Conservation (phyloP, 2,888 invertebrate genomes). For the Euphydryas editha region DNA sequence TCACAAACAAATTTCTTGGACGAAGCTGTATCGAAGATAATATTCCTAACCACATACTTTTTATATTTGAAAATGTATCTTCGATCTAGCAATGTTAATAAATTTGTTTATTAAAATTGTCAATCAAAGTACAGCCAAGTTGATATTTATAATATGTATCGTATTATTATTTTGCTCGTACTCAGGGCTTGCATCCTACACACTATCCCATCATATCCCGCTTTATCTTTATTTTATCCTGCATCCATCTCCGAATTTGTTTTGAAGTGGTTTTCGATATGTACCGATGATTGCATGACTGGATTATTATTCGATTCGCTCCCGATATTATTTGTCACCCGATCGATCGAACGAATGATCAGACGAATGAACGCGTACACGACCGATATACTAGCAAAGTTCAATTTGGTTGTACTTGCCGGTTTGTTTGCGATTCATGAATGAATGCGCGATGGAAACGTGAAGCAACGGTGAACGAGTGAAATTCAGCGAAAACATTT, state of each 20-base stretch:
- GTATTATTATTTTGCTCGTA: constrained; percentile 60
- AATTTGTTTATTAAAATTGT: background rate
- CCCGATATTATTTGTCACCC: constrained; percentile 28
- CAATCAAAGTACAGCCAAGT: constrained; percentile 76
- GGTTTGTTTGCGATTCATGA: constrained; percentile 70
- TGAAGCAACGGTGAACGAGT: constrained; percentile 69
- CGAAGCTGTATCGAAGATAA: constrained; percentile 16
- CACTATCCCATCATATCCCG: constrained; percentile 46
- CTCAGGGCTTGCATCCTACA: constrained; percentile 70
- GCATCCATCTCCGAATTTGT: constrained; percentile 60
- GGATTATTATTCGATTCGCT: constrained; percentile 25
- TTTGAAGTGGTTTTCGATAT: constrained; percentile 53
- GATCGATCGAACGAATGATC: constrained; percentile 45
- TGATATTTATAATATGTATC: constrained; percentile 52
- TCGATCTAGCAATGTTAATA: background rate
- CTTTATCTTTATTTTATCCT: constrained; percentile 56
- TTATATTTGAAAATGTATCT: background rate
- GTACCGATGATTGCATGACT: constrained; percentile 53
- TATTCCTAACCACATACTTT: background rate
- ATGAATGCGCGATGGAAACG: constrained; percentile 54
- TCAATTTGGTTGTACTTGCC: constrained; percentile 79
- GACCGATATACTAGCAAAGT: constrained; percentile 34
- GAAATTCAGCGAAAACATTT: constrained; percentile 78
- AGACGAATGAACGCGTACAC: constrained; percentile 25
- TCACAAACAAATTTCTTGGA: constrained; percentile 30